Percentiles rank a stretch among this genome's conserved stretches.
Conservation (phyloP, 2,888 invertebrate species). For the Deilephila porcellus region DNA sequence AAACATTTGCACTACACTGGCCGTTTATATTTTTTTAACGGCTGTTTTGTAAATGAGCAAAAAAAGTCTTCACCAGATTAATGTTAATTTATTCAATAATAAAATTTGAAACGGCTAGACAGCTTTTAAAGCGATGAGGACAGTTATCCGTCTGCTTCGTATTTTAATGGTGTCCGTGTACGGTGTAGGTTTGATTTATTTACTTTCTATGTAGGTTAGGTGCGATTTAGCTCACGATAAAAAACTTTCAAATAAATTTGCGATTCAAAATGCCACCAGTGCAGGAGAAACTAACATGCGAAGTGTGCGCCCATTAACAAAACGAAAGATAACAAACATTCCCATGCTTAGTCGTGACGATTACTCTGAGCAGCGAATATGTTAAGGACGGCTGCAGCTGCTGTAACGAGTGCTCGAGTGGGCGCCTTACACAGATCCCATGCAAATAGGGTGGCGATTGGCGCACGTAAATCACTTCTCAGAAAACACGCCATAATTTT, state of each 20-base stretch:
- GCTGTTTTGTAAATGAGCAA: background rate
- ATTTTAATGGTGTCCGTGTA: background rate
- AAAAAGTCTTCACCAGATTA: background rate
- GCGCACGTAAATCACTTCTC: conserved; percentile 64
- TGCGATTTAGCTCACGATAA: background rate
- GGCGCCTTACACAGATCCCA: conserved; percentile 75
- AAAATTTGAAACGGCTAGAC: background rate
- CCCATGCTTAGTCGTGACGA: conserved; percentile 64
- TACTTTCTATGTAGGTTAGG: conserved; percentile 14
- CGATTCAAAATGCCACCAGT: conserved; percentile 38
- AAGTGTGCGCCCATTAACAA: conserved; percentile 31
- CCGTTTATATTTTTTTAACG: conserved; percentile 46
- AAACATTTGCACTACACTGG: conserved; percentile 61
- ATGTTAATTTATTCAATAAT: background rate
- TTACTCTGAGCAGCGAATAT: conserved; percentile 54
- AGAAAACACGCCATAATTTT: conserved; percentile 48
- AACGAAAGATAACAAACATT: conserved; percentile 57
- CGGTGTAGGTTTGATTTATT: conserved; percentile 3
- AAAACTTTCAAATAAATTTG: conserved; percentile 10
- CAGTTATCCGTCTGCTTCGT: background rate
- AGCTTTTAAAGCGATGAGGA: background rate
- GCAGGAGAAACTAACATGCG: conserved; percentile 29
- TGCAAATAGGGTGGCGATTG: conserved; percentile 76
- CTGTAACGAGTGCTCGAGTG: conserved; percentile 70
- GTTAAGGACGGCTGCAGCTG: conserved; percentile 55